Conservation (phyloP, 2,113 vertebrate genomes). For the Pedionomus torquatus region DNA sequence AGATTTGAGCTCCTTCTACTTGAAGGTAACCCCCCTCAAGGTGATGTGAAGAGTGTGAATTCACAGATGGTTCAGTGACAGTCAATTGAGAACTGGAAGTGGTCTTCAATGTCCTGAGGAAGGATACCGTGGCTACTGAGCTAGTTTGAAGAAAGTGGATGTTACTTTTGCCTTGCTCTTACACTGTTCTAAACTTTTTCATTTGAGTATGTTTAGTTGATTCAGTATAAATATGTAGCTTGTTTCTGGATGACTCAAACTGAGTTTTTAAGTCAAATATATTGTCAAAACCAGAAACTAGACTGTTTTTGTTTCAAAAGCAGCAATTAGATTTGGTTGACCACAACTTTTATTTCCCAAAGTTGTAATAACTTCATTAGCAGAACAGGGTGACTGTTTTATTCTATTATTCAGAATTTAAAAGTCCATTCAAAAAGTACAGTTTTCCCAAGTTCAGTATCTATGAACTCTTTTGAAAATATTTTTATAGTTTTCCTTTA, state of each 20-base stretch:
- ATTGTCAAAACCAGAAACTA: background rate
- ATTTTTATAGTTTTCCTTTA: background rate
- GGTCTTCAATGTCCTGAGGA: background rate
- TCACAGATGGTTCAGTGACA: background rate
- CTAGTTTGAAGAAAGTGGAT: background rate
- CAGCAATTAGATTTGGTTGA: background rate
- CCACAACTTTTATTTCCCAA: background rate
- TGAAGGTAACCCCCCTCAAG: background rate
- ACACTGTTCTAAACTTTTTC: background rate
- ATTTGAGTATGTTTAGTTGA: background rate
- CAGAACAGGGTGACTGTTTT: background rate
- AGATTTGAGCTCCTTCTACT: background rate
- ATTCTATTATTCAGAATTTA: background rate
- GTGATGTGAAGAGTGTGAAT: background rate
- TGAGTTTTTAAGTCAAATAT: background rate
- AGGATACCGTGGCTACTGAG: background rate
- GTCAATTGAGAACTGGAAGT: background rate
- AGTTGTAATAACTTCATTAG: background rate
- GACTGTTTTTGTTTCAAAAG: background rate
- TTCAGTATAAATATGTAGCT: background rate
- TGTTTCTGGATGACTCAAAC: background rate
- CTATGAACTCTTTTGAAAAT: background rate
- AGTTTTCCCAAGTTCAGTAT: background rate
- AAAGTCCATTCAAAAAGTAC: background rate
- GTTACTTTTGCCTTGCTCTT: background rate